phyloP scores from a whole-genome alignment of 2,797 vertebrate species.

The Megalops cyprinoides region DNA sequence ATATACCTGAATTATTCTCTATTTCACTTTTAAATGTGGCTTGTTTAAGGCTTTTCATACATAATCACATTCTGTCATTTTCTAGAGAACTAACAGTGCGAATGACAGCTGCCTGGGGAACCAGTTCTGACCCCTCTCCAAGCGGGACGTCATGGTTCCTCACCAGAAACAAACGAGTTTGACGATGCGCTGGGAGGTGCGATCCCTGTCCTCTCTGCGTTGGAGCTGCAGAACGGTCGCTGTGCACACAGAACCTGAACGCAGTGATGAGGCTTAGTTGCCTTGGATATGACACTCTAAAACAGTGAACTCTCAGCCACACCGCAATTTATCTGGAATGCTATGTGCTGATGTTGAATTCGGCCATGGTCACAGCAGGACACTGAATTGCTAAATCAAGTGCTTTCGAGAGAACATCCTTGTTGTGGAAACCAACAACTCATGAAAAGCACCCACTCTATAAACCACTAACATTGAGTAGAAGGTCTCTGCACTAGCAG shows the following conservation, averaged over 20 bases:
- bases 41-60: not conserved
- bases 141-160: not conserved
- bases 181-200: not conserved
- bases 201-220: not conserved
- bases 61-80: not conserved
- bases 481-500: too few species aligned
- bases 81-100: conserved; percentile 10
- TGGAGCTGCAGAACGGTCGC: not conserved
- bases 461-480: too few species aligned
- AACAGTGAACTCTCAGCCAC: not conserved
- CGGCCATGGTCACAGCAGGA: too few species aligned
- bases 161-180: not conserved
- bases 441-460: too few species aligned
- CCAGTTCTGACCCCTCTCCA: conserved; percentile 1
- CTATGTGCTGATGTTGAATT: not conserved
- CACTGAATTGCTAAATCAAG: too few species aligned
- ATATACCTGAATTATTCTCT: not conserved
- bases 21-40: too few species aligned
- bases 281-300: not conserved
- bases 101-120: conserved; percentile 19
- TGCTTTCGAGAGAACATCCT: too few species aligned
- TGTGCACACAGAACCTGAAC: not conserved
- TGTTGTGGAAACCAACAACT: too few species aligned
- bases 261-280: too few species aligned
- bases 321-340: not conserved